Evolutionary conservation across 2,113 vertebrate species (phyloP).

Genomic region (Hippocampus comes): DNA sequence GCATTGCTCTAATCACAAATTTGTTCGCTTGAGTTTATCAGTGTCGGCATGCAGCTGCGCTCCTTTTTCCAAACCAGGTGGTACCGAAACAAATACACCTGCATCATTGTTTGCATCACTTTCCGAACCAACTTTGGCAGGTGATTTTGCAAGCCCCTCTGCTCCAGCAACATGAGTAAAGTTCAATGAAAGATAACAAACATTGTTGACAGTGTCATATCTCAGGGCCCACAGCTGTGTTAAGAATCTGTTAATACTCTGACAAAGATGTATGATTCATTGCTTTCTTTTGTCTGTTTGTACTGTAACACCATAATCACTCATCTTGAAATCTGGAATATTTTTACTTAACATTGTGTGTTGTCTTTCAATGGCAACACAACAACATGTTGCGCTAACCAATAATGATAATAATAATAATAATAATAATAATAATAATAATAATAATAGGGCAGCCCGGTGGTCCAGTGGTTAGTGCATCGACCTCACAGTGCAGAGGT

Average conservation of each 20-base stretch:
- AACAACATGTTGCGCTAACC: too few species aligned
- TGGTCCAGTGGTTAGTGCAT: too few species aligned
- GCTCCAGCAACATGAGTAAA: constrained; percentile 22
- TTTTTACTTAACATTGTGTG: too few species aligned
- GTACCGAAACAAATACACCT: constrained; percentile 52
- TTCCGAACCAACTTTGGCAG: constrained; percentile 11
- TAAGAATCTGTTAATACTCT: constrained; percentile 32
- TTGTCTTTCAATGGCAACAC: too few species aligned
- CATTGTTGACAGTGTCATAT: constrained; percentile 31
- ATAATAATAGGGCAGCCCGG: too few species aligned
- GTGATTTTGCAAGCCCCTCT: constrained; percentile 11
- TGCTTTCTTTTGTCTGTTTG: constrained; percentile 8
- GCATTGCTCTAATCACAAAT: constrained; percentile 11
- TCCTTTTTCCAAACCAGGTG: constrained; percentile 24
- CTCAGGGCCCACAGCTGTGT: constrained; percentile 46
- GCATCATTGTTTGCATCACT: constrained; percentile 16
- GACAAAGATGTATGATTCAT: constrained; percentile 25
- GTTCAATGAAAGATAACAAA: constrained; percentile 28
- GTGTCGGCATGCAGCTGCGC: constrained; percentile 4
- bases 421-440: too few species aligned
- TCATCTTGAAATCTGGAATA: background rate
- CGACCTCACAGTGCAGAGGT: too few species aligned
- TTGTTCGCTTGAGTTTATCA: constrained; percentile 30
- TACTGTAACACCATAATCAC: background rate
- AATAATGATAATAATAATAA: too few species aligned